phyloP scores from a whole-genome alignment of 2,888 invertebrate genomes.

The Eupithecia dodoneata region DNA sequence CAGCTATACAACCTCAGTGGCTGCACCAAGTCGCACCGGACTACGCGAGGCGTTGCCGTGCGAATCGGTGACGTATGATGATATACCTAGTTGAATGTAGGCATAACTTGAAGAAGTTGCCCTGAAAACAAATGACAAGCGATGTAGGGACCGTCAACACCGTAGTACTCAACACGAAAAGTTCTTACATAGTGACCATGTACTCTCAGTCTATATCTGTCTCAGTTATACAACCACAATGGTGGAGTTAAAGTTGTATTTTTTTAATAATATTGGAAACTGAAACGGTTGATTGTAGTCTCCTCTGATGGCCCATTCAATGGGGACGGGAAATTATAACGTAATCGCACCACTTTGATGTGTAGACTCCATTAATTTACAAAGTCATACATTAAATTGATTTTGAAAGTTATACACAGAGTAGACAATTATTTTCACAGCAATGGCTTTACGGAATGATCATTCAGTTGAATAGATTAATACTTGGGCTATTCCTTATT shows the following conservation, averaged over 20 bases:
- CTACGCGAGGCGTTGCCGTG: constrained; percentile 69
- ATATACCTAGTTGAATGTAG: constrained; percentile 19
- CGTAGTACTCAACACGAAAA: constrained; percentile 93
- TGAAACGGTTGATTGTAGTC: too few species aligned
- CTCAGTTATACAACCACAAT: constrained; percentile 91
- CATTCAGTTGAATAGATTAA: neutral
- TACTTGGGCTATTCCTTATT: neutral
- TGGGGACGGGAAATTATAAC: too few species aligned
- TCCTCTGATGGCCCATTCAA: too few species aligned
- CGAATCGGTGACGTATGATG: constrained; percentile 61
- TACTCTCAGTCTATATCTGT: constrained; percentile 79
- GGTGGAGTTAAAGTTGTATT: constrained; percentile 68
- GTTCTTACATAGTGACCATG: constrained; percentile 89
- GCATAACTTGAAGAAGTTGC: constrained; percentile 27
- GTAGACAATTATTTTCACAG: neutral
- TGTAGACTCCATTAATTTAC: too few species aligned
- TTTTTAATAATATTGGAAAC: too few species aligned
- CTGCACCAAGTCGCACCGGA: constrained; percentile 79
- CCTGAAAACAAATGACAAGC: neutral
- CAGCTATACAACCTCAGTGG: constrained; percentile 93
- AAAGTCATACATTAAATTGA: too few species aligned
- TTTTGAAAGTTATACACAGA: neutral
- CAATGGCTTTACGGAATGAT: neutral
- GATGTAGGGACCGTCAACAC: constrained; percentile 86
- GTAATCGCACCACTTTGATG: too few species aligned